Base-by-base conservation (phyloP, 2,888 invertebrate species). In the Chorisops tibialis region DNA sequence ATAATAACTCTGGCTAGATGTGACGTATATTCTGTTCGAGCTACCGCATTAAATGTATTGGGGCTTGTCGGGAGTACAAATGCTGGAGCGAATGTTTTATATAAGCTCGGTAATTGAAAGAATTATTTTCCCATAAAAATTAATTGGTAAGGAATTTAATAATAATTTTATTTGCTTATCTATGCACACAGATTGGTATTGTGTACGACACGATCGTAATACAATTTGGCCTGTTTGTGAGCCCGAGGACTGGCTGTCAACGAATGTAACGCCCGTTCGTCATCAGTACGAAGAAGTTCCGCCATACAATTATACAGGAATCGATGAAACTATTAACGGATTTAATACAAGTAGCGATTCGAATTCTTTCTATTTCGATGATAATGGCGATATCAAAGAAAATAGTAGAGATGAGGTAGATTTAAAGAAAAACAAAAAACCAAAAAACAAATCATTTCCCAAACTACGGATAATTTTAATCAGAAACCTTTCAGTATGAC, bases 41-140 rank as follows among this genome's bases (percentile, higher is more conserved):
- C 93, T 2, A 93, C 94, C 0, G 91, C 94, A 1, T 91, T 93
- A 77, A 93, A 92, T 74, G 87, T 88, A 5, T 81, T 94, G n/a
- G 90, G 93, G 22, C 81, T 96, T 35, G 83, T 96, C 49, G 90
- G 90, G 0, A 89, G 89, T 62, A 95, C 93, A 0, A 85, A 85
- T 67, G 84, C 86, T 61, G 96, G 96, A 4, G 92, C 92, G 1
- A 89, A 92, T 73, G 77, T 86, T 56, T 81, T 96, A 3, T 81
- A 85, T 48, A 85, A 89, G 74, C 79, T 86, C 69, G 88, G 88
- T 82, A 80, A 77, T 77, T 69, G 39, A 24, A 16, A 37, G n/a
- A n/a, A n/a, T n/a, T n/a, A n/a, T n/a, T n/a, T n/a, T n/a, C n/a
- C n/a, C n/a, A n/a, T n/a, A n/a, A n/a, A n/a, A n/a, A n/a, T n/a